phyloP scores from a whole-genome alignment of 2,888 invertebrate species.

The Sthenelais limicola region DNA sequence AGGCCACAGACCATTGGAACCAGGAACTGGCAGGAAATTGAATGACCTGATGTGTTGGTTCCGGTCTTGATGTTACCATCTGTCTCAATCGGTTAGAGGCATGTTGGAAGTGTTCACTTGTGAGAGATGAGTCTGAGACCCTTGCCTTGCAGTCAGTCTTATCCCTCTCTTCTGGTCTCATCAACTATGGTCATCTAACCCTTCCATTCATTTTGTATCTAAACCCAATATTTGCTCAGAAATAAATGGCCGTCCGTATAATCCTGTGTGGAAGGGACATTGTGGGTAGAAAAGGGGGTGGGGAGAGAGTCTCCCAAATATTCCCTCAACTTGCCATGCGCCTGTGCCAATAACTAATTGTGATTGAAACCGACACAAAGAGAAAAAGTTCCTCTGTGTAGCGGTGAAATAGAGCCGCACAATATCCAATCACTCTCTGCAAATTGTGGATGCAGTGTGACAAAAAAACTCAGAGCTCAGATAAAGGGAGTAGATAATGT shows the following conservation, averaged over 20 bases:
- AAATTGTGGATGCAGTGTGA: slow-evolving; percentile 16
- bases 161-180: no score
- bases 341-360: slow-evolving; percentile 4
- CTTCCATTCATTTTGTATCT: no score
- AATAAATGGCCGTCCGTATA: not conserved
- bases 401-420: not conserved
- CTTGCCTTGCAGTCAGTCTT: no score
- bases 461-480: slow-evolving; percentile 12
- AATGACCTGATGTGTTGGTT: not conserved
- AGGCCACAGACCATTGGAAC: no score
- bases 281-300: not conserved
- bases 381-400: not conserved
- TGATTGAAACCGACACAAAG: slow-evolving; percentile 18
- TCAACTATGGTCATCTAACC: no score
- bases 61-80: not conserved
- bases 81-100: not conserved
- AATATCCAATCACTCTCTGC: slow-evolving; percentile 24
- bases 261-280: not conserved
- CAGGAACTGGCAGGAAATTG: slow-evolving; percentile 8
- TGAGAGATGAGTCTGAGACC: no score
- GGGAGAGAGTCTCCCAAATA: not conserved
- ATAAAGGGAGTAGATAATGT: slow-evolving; percentile 18
- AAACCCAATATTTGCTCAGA: no score
- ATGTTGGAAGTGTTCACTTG: no score
- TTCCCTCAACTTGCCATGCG: no score